Evolutionary conservation across 2,888 invertebrate species (phyloP), one percentile per base, ranked within the genome.

Genomic region (Nymphalis urticae): DNA sequence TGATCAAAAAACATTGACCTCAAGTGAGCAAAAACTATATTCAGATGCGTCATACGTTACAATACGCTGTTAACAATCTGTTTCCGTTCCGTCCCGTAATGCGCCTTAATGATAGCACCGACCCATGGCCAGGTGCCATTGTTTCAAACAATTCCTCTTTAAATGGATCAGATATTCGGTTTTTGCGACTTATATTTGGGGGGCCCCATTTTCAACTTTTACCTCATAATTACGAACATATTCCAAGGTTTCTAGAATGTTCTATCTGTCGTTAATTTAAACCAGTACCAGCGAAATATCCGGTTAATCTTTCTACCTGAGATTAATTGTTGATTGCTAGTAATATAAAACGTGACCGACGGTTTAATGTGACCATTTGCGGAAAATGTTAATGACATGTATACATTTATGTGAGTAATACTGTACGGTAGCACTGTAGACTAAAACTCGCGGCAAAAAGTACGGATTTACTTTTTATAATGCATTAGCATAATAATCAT

Each of bases 91-190:
- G 66, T 51, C 65, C 70, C 68, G 68, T 70, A 69, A 64, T 63
- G 64, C 63, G 50, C 53, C 68, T 75, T 83, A 84, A 84, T 84
- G 81, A 81, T 80, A 81, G 70, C 77, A 79, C 73, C 81, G 83
- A 84, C 84, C 85, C 82, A 72, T 62, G 66, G 64, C 72, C 66
- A 73, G 64, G 67, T 60, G 64, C 71, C 69, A 75, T 77, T 77
- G 77, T 77, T 65, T 72, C 60, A 42, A 58, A 10, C 42, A 36
- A 58, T 36, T 42, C 58, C 10, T 58, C 36, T 42, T 42, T 42
- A 58, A 36, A 19, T 36, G 19, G 36, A 42, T 58, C 58, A 58
- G 58, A 58, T 19, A 58, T 42, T 58, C 36, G 58, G 17, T 58
- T 58, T 58, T 58, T 58, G 42, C 58, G 27, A 32, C 16, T 27